These are phyloP conservation scores for Ambastaia sidthimunki DNA, from an alignment of 2,797 vertebrate genomes.

Conservation along the genomic window DNA sequence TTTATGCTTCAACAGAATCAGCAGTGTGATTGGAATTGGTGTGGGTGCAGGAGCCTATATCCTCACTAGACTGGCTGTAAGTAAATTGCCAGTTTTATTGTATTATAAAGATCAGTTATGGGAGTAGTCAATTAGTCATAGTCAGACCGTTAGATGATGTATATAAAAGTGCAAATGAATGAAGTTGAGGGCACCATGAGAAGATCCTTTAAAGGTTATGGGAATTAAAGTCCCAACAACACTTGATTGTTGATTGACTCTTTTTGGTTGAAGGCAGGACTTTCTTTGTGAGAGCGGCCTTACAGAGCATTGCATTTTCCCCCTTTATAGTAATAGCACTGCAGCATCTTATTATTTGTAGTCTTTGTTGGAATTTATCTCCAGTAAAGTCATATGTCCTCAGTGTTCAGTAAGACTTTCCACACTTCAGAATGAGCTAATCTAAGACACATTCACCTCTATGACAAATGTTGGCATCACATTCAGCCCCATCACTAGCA, in stretches of 20 bases:
- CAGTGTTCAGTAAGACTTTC: constrained; percentile 33
- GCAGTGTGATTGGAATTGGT: constrained; percentile 90
- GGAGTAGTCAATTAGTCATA: background rate
- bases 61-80: constrained; percentile 91
- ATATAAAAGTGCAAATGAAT: background rate
- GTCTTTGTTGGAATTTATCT: background rate
- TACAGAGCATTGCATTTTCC: too few relatives aligned
- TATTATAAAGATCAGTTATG: background rate
- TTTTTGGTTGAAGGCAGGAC: too few relatives aligned
- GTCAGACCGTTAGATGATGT: background rate
- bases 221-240: background rate
- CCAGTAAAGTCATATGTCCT: constrained; percentile 29
- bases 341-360: too few relatives aligned
- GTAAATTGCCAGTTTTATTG: constrained; percentile 62
- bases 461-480: constrained; percentile 3
- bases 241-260: too few relatives aligned
- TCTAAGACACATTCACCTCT: background rate
- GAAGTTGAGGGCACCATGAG: background rate
- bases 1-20: constrained; percentile 73
- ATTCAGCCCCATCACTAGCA: background rate
- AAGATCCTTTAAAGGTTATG: background rate
- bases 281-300: too few relatives aligned
- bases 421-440: background rate
- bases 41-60: constrained; percentile 93
- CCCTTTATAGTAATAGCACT: too few relatives aligned